Evolutionary conservation across 2,113 vertebrate species (phyloP).

Genomic region (Empidonax alnorum): DNA sequence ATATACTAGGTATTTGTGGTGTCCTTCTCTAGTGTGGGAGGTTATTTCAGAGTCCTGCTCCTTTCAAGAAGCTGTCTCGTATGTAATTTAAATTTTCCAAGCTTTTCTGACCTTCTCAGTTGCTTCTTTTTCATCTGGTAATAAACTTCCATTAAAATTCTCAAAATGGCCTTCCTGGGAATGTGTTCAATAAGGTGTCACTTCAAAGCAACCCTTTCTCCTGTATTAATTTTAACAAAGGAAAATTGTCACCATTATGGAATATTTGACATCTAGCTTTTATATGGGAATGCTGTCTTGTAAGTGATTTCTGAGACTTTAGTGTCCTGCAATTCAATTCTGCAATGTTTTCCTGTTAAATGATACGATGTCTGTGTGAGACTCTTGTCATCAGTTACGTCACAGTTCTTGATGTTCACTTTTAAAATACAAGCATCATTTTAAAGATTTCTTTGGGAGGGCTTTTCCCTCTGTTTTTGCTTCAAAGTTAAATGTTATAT

Average conservation of each 20-base stretch:
- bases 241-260: neutral
- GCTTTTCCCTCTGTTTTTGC: neutral
- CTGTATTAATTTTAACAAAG: neutral
- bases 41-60: neutral
- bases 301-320: neutral
- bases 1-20: neutral
- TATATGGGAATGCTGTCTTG: neutral
- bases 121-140: neutral
- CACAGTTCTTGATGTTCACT: neutral
- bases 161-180: neutral
- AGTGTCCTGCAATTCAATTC: neutral
- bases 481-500: neutral
- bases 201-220: neutral
- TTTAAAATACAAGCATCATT: neutral
- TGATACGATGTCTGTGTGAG: accelerated
- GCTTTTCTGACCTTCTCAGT: neutral
- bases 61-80: neutral
- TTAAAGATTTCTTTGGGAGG: neutral
- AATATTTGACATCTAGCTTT: neutral
- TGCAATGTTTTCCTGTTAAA: neutral
- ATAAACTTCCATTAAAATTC: neutral
- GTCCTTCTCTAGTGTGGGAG: neutral
- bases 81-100: neutral
- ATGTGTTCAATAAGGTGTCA: neutral
- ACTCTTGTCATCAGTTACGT: neutral